Evolutionary conservation across 2,888 invertebrate species (phyloP), one percentile per base, ranked within the genome.

Genomic region (Tetranychus piercei): DNA sequence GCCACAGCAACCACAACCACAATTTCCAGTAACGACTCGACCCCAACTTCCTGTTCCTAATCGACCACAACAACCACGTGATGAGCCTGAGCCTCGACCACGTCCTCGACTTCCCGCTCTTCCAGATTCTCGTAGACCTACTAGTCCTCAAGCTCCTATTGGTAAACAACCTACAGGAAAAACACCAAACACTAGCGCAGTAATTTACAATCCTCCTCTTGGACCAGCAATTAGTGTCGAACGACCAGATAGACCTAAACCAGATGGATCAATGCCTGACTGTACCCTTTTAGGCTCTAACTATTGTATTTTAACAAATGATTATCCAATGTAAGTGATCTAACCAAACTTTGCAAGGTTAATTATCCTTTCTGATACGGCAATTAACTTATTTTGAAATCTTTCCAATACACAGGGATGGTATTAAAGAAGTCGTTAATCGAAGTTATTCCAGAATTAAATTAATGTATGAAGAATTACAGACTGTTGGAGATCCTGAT

Each of bases 381-480:
- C 34, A 34, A 34, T 34, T 34, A 34, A n/a, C 18, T 15, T 43
- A n/a, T 73, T 65, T 34, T 65, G 20, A 15, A 44, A 15, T 74
- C 22, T 43, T 18, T 22, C 11, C 43, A 67, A 15, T 64, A 20
- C 64, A 8, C 72, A 78, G 78, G 55, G 78, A 78, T 45, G 78
- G 77, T 45, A 78, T 79, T 11, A 78, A 77, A 64, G 71, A 75
- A 6, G 77, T 77, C 11, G 78, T 79, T 8, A 78, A 79, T 55
- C 76, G 78, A 20, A 78, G 77, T 44, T 78, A 77, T 73, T 75
- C 71, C 23, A 78, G 76, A 70, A 77, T 79, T 4, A 76, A 76
- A 44, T 74, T 78, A 15, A 78, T 79, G 77, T 79, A 79, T 44
- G 79, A 79, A 66, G 79, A 79, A 45, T 69, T 79, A n/a, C 79